Evolutionary conservation across 2,113 vertebrate species (phyloP).

Genomic region (Morone saxatilis): DNA sequence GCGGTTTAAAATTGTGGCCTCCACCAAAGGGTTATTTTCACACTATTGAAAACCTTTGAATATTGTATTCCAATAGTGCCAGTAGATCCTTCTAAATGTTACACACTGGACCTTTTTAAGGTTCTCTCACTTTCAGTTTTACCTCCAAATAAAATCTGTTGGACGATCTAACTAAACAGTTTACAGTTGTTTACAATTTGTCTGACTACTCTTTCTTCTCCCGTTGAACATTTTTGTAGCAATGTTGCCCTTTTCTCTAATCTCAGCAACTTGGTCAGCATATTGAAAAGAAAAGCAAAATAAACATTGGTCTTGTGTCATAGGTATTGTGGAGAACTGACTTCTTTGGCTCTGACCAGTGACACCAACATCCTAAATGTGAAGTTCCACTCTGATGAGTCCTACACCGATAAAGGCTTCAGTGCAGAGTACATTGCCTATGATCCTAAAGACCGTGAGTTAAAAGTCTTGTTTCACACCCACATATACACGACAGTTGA

Average conservation of each 20-base stretch:
- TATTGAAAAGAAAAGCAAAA: neutral
- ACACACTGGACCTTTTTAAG: too few species aligned
- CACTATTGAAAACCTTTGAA: too few species aligned
- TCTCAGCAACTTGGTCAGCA: neutral
- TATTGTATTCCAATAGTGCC: too few species aligned
- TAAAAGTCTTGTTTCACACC: neutral
- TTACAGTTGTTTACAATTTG: neutral
- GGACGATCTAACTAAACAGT: neutral
- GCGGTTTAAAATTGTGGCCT: too few species aligned
- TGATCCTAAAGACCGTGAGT: conserved; percentile 84
- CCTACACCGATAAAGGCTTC: conserved; percentile 87
- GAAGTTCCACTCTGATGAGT: conserved; percentile 83
- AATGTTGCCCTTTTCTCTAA: neutral
- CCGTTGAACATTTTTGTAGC: neutral
- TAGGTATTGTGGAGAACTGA: conserved; percentile 85
- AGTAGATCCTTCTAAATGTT: too few species aligned
- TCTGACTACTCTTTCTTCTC: neutral
- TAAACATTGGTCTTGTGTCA: neutral
- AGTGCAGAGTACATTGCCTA: conserved; percentile 75
- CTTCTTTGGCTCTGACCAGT: conserved; percentile 74
- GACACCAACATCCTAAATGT: conserved; percentile 63
- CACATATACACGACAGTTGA: conserved; percentile 2
- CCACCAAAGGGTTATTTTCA: too few species aligned
- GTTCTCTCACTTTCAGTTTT: too few species aligned
- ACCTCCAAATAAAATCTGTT: too few species aligned